Base-by-base conservation (phyloP, 2,797 vertebrate genomes). In the Eulemur coronatus region DNA sequence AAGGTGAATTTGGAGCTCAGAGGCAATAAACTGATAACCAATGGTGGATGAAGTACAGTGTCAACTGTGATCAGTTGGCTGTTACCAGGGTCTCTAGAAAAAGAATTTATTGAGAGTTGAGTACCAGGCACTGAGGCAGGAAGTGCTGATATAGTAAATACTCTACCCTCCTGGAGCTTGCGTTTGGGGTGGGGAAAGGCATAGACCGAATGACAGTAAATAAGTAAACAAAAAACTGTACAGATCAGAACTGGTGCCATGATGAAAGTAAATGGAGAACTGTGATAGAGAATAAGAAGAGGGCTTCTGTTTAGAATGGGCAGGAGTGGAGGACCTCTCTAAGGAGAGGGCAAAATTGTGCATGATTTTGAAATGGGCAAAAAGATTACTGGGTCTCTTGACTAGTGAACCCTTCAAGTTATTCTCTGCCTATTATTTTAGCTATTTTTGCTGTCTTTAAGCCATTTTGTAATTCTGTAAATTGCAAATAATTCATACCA, bases 381-480 rank as follows among this genome's bases (percentile, higher is more conserved):
- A 87, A 73, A 76, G 5, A 63, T 43, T 12, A 63, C 73, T 63
- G 46, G 15, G 28, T 69, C 41, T 78, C 52, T 86, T 52, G 55
- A 82, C 18, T 38, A 55, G n/a, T 26, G 1, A 11, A 75, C n/a
- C 5, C 14, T 81, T 76, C 52, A 38, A 52, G 46, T 72, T 85
- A 65, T 72, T 89, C 48, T 85, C 46, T 89, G 28, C 46, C 9
- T 43, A 22, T 57, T 7, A 7, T 88, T 41, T 80, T 57, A 57
- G 35, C 35, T 76, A 50, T 80, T 57, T 80, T 80, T 57, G 76
- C 52, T 57, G 30, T 57, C 26, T 38, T 30, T 57, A 81, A 89
- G 86, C 63, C 85, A 50, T 33, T 93, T 81, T 59, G 89, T 61
- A 91, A 72, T 38, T 94, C 84, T 87, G 28, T 67, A 96, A 84